Conservation (phyloP, 2,888 invertebrate species). For the Oligia latruncula region DNA sequence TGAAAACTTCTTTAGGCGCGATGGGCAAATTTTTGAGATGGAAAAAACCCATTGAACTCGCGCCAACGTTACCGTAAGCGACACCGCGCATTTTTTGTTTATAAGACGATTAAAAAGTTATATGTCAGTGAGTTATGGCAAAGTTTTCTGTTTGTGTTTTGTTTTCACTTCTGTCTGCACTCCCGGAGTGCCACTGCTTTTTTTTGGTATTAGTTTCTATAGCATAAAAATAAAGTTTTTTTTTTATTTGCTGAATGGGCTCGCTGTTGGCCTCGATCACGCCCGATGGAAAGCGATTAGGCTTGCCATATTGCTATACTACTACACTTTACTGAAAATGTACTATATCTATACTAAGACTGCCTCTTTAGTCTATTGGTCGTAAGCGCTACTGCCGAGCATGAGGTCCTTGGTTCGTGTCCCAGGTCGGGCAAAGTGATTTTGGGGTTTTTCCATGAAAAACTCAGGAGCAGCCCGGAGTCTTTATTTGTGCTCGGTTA, state of each 20-base stretch:
- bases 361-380: not conserved
- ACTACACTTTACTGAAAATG: not conserved
- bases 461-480: not conserved
- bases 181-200: too few relatives aligned
- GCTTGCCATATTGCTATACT: not conserved
- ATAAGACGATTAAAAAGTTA: too few relatives aligned
- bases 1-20: too few relatives aligned
- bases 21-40: too few relatives aligned
- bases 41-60: too few relatives aligned
- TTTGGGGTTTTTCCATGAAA: not conserved
- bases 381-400: not conserved
- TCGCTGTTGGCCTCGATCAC: not conserved
- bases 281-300: not conserved
- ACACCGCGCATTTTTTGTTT: too few relatives aligned
- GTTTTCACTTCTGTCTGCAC: too few relatives aligned
- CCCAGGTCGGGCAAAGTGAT: not conserved
- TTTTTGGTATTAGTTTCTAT: not conserved
- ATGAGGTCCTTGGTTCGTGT: not conserved
- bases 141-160: too few relatives aligned
- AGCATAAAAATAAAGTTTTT: not conserved
- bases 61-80: too few relatives aligned
- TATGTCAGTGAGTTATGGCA: too few relatives aligned
- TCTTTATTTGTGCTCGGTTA: too few relatives aligned
- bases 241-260: not conserved
- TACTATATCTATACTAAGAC: not conserved